Evolutionary conservation across 2,797 vertebrate species (phyloP), one percentile per base, ranked within the genome.

Genomic region (Poeciliopsis presidionis): DNA sequence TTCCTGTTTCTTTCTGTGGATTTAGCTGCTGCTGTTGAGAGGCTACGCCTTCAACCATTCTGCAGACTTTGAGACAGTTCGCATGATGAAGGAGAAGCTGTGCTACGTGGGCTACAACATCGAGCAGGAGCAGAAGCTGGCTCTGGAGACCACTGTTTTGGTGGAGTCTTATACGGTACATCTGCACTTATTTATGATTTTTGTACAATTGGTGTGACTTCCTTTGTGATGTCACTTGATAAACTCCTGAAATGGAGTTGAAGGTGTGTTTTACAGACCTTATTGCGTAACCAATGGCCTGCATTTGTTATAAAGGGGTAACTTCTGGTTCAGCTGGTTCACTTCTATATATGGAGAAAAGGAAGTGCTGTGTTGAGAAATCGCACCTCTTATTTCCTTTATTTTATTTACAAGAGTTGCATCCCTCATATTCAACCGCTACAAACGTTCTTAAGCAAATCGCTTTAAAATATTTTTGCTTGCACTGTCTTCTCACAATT

Each of bases 41-140:
- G 96, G 96, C 43, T 97, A 96, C 9, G 96, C 95, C 86, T 96
- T 97, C 90, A 97, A 97, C 91, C 96, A 97, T 92, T 95, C 96
- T 0, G 96, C 96, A 3, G 96, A 96, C 94, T 97, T 97, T n/a
- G 96, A 97, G 92, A 96, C 96, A 0, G 96, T 96, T 76, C 92
- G 96, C 45, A 96, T 96, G 95, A 93, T 97, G 94, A 97, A 97
- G 92, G 96, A 97, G 92, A 95, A 95, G 72, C 90, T 96, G 53
- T 97, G 96, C 85, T 97, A 96, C 43, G 96, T 97, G 6, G 96
- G 96, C 74, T 97, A 96, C 94, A 97, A 96, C 94, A 96, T 96
- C 11, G 96, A 96, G 82, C 96, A 96, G 90, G 96, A 97, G 84
- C 96, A 97, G 91, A 94, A 93, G 79, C 91, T 97, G 86, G 95